Conservation (phyloP, 2,888 invertebrate species). For the Drosophila flavopinicola region DNA sequence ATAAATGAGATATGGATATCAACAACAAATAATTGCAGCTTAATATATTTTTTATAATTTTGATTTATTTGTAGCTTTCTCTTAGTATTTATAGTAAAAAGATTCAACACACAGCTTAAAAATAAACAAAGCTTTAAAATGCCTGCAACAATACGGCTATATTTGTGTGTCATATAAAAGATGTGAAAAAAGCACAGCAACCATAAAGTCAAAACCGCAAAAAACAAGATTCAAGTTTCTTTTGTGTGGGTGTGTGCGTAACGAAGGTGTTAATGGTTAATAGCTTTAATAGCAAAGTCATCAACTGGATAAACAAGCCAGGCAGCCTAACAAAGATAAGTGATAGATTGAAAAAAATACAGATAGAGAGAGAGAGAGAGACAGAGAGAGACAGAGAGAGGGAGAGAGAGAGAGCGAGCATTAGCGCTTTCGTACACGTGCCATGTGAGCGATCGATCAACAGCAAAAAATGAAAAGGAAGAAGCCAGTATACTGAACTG, state of each 20-base stretch:
- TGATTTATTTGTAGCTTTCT: conserved; percentile 13
- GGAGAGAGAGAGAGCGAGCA: background rate
- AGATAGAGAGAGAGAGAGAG: background rate
- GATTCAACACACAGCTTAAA: too few relatives aligned
- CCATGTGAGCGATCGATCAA: conserved; percentile 34
- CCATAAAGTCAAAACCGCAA: conserved; percentile 48
- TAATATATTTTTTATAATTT: too few relatives aligned
- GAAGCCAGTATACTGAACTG: conserved; percentile 29
- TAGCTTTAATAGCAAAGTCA: conserved; percentile 58
- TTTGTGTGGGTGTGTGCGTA: conserved; percentile 22
- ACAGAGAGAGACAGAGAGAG: conserved; percentile 2
- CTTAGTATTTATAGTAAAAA: conserved; percentile 9
- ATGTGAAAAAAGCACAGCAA: conserved; percentile 36
- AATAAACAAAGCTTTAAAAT: conserved; percentile 20
- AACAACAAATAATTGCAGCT: too few relatives aligned
- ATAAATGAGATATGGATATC: too few relatives aligned
- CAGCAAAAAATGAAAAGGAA: conserved; percentile 5
- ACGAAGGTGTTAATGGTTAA: conserved; percentile 64
- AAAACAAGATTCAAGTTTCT: conserved; percentile 30
- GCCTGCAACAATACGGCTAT: conserved; percentile 1
- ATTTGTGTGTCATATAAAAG: conserved; percentile 25
- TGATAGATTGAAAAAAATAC: conserved; percentile 1
- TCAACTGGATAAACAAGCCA: conserved; percentile 50
- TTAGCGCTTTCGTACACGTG: conserved; percentile 29
- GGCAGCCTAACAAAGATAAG: conserved; percentile 2